Conservation (phyloP, 2,888 invertebrate species). For the Peribatodes rhomboidaria region DNA sequence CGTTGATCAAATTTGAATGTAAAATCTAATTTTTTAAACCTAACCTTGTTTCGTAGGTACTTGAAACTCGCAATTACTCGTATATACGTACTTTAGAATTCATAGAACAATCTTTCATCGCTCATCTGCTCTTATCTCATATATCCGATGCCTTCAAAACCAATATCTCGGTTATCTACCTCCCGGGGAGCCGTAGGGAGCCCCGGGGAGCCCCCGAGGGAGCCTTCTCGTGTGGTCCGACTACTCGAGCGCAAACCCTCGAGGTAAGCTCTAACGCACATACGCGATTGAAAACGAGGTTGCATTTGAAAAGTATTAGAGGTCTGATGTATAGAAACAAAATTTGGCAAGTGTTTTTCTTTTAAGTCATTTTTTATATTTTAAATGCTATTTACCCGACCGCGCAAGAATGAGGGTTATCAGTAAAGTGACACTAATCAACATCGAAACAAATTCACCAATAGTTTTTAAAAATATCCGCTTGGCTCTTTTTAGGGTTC, state of each 20-base stretch:
- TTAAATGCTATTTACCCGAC: too few species aligned
- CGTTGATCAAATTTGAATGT: too few species aligned
- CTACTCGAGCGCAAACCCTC: conserved; percentile 15
- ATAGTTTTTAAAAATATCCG: too few species aligned
- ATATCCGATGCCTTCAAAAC: conserved; percentile 21
- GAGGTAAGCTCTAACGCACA: conserved; percentile 6
- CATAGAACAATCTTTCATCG: conserved; percentile 10
- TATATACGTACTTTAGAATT: conserved; percentile 3
- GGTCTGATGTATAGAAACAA: background rate
- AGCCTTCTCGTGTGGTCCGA: conserved; percentile 8
- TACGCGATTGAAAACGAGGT: conserved; percentile 19
- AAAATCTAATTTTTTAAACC: too few species aligned
- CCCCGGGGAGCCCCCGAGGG: background rate
- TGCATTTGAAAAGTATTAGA: background rate
- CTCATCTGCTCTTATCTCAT: conserved; percentile 17
- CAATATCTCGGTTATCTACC: conserved; percentile 33
- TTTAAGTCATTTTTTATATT: too few species aligned
- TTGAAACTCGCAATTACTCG: too few species aligned
- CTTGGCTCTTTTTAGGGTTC: too few species aligned
- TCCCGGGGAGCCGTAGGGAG: background rate
- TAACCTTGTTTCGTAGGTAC: background rate
- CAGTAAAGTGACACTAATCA: too few species aligned
- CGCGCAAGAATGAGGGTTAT: too few species aligned
- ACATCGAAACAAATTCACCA: too few species aligned
- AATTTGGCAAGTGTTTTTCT: too few species aligned